Conservation (phyloP, 2,113 vertebrate species). For the Platysteira castanea region DNA sequence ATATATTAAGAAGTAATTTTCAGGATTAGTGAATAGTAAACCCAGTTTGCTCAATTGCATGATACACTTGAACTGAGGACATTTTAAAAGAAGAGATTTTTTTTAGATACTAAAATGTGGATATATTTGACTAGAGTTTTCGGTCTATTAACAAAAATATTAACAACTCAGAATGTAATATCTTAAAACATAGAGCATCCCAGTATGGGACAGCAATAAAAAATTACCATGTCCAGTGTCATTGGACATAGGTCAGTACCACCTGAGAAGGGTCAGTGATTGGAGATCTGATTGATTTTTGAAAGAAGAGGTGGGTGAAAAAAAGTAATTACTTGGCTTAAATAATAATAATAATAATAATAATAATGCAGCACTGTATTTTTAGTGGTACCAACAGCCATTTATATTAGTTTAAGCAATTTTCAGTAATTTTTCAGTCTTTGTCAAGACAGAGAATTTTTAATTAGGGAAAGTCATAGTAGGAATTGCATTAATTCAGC, state of each 20-base stretch:
- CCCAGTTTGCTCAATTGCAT: background rate
- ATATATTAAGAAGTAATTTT: background rate
- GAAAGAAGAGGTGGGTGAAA: background rate
- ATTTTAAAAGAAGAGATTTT: background rate
- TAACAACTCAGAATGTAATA: background rate
- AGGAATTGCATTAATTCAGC: background rate
- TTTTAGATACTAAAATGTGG: background rate
- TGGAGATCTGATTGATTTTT: background rate
- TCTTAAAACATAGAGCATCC: background rate
- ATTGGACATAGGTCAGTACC: background rate
- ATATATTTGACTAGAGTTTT: background rate
- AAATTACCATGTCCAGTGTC: background rate
- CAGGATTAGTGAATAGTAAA: background rate
- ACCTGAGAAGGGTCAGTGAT: background rate
- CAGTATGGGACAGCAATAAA: background rate
- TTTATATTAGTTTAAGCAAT: background rate
- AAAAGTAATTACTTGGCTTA: background rate
- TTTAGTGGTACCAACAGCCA: background rate
- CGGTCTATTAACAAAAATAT: background rate
- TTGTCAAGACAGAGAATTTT: background rate
- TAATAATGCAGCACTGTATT: background rate
- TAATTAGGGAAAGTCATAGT: background rate
- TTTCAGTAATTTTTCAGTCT: background rate
- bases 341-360: background rate
- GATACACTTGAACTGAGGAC: background rate